Base-by-base conservation (phyloP, 2,113 vertebrate genomes). In the Otis tarda region DNA sequence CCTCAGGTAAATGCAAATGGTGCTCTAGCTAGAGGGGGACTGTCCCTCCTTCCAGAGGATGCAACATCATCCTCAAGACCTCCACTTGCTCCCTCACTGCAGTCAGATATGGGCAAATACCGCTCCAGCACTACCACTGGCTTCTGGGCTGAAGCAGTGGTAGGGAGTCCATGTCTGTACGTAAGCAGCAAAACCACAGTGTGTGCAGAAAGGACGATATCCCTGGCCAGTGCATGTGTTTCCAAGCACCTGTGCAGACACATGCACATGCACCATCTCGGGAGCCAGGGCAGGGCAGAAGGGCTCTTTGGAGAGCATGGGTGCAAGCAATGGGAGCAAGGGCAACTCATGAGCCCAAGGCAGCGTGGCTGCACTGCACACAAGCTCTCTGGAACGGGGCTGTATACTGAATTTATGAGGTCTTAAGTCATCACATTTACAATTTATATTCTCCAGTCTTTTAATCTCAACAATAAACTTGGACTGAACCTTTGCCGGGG, bases 401-500 rank as follows among this genome's bases (percentile, higher is more conserved):
- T 87, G 60, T 80, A 50, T 53, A 41, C 77, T 71, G 83, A 85
- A 97, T 96, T 97, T 94, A 97, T 68, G 88, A 95, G 80, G 87
- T 96, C 93, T 92, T 90, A 92, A 94, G 73, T 96, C 87, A 96
- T 92, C 85, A 75, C 93, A 83, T 90, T 92, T 93, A 92, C 63
- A 92, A 95, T 95, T 96, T 93, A 83, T 92, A 77, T 61, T 87
- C 83, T 82, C 35, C 28, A 78, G 86, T 87, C 86, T 95, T 96
- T 94, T 91, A 95, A 96, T 87, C 78, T 87, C 74, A 56, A 81
- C 91, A 91, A 93, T 92, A 89, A 95, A 94, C 93, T 92, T 27
- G 19, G 90, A 68, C 74, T 71, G 89, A 96, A 75, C 73, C 75
- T 95, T 85, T 78, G 69, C 67, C 56, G 87, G 93, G 50, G 56